Base-by-base conservation (phyloP, 2,888 invertebrate species). In the Pterobdella sp. region DNA sequence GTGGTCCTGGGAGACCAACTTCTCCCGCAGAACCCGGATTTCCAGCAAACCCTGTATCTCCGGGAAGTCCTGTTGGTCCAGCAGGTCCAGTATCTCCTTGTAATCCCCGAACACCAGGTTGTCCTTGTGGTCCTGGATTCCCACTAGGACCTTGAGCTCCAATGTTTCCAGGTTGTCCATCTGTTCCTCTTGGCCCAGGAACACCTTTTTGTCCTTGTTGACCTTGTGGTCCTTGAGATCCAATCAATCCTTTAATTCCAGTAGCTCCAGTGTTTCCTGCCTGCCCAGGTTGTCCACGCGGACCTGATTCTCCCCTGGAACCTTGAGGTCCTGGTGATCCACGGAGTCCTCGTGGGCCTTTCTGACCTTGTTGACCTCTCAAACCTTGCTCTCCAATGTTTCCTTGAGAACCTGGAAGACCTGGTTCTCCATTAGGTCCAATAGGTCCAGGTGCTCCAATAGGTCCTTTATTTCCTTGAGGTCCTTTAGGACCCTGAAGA, bases 391-490 rank as follows among this genome's bases (percentile, higher is more conserved):
- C 3, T 18, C 77, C 77, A 65, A 75, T 34, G n/a, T 35, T 70
- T 35, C 77, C 77, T 73, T 36, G 31, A 14, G 66, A 29, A 34
- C 77, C 77, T 36, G 70, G 72, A 37, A 31, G 49, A 10, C 73
- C 76, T 64, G 60, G 66, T 42, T 70, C 64, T 37, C 68, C 75
- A 68, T 74, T 68, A 29, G 37, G 69, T 42, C 73, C 73, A 4
- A 56, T 29, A 64, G 56, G 68, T 70, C 87, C 86, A 84, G 35
- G 42, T 29, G 68, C 65, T 35, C 76, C 76, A 34, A 75, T 56
- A 29, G 60, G 56, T 18, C 78, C 78, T 29, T 68, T 36, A 56
- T 72, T 69, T 32, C 78, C 78, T n/a, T 64, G 69, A 29, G 68
- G n/a, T 35, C 75, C 75, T 31, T 22, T 49, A 29, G 56, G 65